Conservation (phyloP, 2,797 vertebrate genomes). For the Adrianichthys oophorus region DNA sequence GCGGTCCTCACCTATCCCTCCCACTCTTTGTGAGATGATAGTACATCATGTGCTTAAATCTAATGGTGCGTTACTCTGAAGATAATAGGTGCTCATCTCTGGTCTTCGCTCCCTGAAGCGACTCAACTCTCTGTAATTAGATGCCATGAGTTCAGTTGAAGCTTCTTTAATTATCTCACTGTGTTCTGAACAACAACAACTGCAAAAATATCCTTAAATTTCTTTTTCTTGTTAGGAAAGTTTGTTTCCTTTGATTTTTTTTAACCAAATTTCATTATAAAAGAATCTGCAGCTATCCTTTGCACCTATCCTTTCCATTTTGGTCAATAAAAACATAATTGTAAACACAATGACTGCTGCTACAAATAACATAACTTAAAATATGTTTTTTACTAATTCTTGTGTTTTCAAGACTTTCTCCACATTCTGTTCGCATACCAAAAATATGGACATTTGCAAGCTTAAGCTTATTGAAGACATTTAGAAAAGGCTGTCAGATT, state of each 20-base stretch:
- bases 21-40: constrained; percentile 57
- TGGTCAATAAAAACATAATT: too few relatives aligned
- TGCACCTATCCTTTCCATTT: too few relatives aligned
- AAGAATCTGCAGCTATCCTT: too few relatives aligned
- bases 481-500: background rate
- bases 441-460: background rate
- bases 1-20: constrained; percentile 61
- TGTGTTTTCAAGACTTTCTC: background rate
- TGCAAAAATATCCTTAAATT: constrained; percentile 2
- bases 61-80: constrained; percentile 67
- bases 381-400: background rate
- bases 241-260: too few relatives aligned
- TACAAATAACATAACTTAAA: too few relatives aligned
- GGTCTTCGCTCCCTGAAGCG: constrained; percentile 25
- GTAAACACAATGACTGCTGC: too few relatives aligned
- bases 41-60: constrained; percentile 60
- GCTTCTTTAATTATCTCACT: constrained; percentile 32
- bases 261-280: too few relatives aligned
- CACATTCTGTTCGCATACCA: background rate
- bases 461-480: background rate
- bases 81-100: constrained; percentile 64
- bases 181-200: background rate
- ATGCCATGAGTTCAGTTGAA: constrained; percentile 29
- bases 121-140: constrained; percentile 39
- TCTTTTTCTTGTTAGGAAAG: background rate